These are phyloP conservation scores for Micrasema longulum DNA, from an alignment of 1,140 invertebrate genomes.

Conservation along the genomic window DNA sequence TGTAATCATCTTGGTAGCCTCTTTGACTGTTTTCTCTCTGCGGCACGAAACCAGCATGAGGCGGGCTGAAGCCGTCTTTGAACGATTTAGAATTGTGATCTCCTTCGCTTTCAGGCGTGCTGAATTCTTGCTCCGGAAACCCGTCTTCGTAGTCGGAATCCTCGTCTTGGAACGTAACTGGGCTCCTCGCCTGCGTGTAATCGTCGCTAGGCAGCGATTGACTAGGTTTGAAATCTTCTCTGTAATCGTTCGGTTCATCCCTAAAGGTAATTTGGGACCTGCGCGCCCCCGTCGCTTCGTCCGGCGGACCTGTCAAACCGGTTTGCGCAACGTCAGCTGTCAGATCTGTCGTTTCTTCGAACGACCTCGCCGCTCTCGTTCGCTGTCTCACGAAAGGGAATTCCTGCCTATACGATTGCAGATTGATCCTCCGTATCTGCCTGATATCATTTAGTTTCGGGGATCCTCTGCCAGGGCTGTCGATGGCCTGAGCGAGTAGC, in stretches of 20 bases:
- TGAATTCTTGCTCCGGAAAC: conserved; percentile 2
- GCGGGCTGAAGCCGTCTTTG: background rate
- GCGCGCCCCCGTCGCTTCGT: conserved; percentile 42
- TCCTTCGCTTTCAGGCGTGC: conserved; percentile 5
- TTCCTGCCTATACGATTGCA: background rate
- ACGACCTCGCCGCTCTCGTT: conserved; percentile 56
- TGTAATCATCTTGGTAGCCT: conserved; percentile 38
- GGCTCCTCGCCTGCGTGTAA: conserved; percentile 7
- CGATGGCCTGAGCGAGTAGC: conserved; percentile 58
- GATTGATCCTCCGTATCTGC: conserved; percentile 12
- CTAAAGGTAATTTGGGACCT: conserved; percentile 47
- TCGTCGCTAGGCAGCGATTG: conserved; percentile 21
- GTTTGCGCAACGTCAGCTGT: background rate
- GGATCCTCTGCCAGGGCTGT: conserved; percentile 49
- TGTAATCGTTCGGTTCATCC: conserved; percentile 36
- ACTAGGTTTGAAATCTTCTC: conserved; percentile 12
- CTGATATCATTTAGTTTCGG: conserved; percentile 28
- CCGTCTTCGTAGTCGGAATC: conserved; percentile 31
- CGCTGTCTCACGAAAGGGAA: conserved; percentile 59
- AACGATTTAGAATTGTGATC: conserved; percentile 10
- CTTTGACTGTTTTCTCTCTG: conserved; percentile 4
- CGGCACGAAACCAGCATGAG: conserved; percentile 11
- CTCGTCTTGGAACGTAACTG: conserved; percentile 44
- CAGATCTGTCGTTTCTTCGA: conserved; percentile 6
- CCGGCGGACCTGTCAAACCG: background rate